Evolutionary conservation across 2,888 invertebrate species (phyloP), one percentile per base, ranked within the genome.

Genomic region (Cheilosia variabilis): DNA sequence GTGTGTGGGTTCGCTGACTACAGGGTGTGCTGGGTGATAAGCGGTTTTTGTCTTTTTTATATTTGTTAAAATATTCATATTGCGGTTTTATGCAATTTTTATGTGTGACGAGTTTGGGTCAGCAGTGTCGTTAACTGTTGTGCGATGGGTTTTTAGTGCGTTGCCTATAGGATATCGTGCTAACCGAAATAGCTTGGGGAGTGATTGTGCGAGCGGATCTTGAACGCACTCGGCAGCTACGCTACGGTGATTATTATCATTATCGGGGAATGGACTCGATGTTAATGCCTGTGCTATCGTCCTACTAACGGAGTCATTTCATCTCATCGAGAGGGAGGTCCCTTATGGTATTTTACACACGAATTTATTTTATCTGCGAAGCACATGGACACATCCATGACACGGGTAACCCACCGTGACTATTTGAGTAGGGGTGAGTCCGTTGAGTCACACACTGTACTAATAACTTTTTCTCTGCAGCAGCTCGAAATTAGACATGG

Each of bases 11-110:
- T 34, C 45, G 31, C 43, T 63, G 57, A 24, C 45, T 68, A 68
- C 65, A 45, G 66, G 52, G 83, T 71, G 73, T 65, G 71, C 50
- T 37, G 41, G 53, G 19, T 78, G 79, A 84, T 84, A 84, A 84
- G 84, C 65, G 66, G 41, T 66, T 75, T 69, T 76, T 71, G 58
- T 50, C 43, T 50, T 63, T 83, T 73, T 78, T 75, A 22, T 60
- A 27, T 66, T 68, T 75, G 69, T 71, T 75, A 75, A 84, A 75
- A 84, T 84, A 65, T 75, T 66, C 58, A 75, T 79, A 79, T 75
- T 75, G 65, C 65, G 65, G 75, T 69, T 57, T 75, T 58, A 65
- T 75, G 63, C 68, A n/a, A 68, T 80, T 73, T 80, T 73, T 80
- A 73, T 68, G 62, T 52, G n/a, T 53, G 53, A 63, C 24, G 43